These are phyloP conservation scores for Himalopsyche anomala DNA, from an alignment of 2,888 invertebrate genomes.

Conservation along the genomic window DNA sequence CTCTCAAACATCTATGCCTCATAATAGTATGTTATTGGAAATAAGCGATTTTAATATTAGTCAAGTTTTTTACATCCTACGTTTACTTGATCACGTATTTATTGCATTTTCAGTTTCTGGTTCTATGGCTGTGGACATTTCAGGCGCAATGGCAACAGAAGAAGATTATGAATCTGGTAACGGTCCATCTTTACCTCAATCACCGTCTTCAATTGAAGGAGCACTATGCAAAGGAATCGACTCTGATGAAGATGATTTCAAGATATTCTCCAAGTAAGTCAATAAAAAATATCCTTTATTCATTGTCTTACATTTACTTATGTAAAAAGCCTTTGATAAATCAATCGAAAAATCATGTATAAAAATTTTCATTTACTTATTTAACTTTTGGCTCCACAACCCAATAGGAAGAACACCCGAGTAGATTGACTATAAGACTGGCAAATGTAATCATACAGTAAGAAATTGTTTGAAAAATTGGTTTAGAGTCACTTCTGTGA, in stretches of 20 bases:
- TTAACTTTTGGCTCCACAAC: too few species aligned
- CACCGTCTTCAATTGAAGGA: slow-evolving; percentile 92
- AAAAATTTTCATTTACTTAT: too few species aligned
- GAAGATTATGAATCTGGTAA: slow-evolving; percentile 98
- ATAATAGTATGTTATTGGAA: slow-evolving; percentile 62
- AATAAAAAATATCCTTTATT: background rate
- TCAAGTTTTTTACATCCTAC: background rate
- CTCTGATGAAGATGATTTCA: slow-evolving; percentile 89
- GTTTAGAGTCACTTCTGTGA: background rate
- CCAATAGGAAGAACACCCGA: too few species aligned
- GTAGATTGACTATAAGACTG: too few species aligned
- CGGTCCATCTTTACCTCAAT: slow-evolving; percentile 96
- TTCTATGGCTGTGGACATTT: slow-evolving; percentile 69
- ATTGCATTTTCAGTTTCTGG: slow-evolving; percentile 54
- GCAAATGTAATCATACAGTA: background rate
- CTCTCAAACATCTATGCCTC: slow-evolving; percentile 3
- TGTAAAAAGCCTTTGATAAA: background rate
- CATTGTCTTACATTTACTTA: slow-evolving; percentile 53
- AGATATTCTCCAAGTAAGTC: slow-evolving; percentile 76
- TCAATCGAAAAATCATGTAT: too few species aligned
- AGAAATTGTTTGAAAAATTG: background rate
- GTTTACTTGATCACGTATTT: slow-evolving; percentile 18
- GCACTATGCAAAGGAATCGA: slow-evolving; percentile 85
- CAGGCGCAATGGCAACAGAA: slow-evolving; percentile 79
- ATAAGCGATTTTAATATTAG: background rate